These are phyloP conservation scores for Diplolepis rosae DNA, from an alignment of 2,888 invertebrate genomes.

Conservation along the genomic window DNA sequence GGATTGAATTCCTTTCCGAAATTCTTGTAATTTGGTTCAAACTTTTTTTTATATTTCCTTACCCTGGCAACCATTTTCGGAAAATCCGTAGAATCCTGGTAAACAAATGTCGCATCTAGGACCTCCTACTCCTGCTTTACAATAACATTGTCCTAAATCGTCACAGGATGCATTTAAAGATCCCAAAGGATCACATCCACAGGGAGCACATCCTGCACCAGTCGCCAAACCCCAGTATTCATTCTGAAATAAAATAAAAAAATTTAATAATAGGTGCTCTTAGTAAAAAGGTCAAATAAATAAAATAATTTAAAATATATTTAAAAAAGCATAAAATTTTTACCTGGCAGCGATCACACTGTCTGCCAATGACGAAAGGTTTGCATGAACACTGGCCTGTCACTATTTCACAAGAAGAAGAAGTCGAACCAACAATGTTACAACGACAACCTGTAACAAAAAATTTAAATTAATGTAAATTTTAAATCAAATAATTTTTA, in stretches of 20 bases:
- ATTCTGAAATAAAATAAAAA: conserved; percentile 38
- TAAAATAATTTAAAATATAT: conserved; percentile 21
- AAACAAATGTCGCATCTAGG: conserved; percentile 83
- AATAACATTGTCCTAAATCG: conserved; percentile 85
- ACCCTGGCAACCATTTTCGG: conserved; percentile 86
- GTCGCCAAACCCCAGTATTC: conserved; percentile 83
- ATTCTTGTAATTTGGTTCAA: too few species aligned
- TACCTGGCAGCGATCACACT: conserved; percentile 86
- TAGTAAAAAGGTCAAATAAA: conserved; percentile 9
- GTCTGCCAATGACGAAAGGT: conserved; percentile 82
- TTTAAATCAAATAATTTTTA: too few species aligned
- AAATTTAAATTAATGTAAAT: too few species aligned
- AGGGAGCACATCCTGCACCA: conserved; percentile 86
- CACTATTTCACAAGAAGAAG: conserved; percentile 83
- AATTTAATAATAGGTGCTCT: too few species aligned
- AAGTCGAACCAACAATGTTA: conserved; percentile 81
- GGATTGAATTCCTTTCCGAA: background rate
- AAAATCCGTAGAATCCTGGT: conserved; percentile 86
- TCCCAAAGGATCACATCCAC: conserved; percentile 85
- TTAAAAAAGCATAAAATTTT: background rate
- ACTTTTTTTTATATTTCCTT: too few species aligned
- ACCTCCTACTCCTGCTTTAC: conserved; percentile 85
- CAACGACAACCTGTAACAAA: conserved; percentile 89
- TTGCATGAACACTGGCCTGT: conserved; percentile 87
- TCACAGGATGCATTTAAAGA: conserved; percentile 83